Evolutionary conservation across 2,113 vertebrate species (phyloP).

Genomic region (Mobula hypostoma): DNA sequence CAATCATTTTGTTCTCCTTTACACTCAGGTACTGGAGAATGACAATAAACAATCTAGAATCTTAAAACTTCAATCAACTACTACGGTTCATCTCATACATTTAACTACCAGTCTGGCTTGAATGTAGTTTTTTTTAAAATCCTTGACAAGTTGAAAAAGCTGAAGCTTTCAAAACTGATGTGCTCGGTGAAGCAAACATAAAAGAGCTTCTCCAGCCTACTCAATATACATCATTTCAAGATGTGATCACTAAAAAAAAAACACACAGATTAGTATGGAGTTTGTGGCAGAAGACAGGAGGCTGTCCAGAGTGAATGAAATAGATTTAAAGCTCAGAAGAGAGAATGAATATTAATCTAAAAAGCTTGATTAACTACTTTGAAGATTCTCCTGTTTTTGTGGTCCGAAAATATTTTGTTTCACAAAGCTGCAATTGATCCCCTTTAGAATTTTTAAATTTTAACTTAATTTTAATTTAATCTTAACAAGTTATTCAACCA

Average conservation of each 20-base stretch:
- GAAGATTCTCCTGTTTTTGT: neutral
- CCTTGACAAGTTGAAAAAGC: too few relatives aligned
- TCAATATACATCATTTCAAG: neutral
- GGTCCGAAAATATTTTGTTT: neutral
- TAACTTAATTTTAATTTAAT: neutral
- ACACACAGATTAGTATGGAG: neutral
- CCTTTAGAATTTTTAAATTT: neutral
- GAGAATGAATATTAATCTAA: neutral
- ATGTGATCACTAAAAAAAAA: slow-evolving; percentile 1
- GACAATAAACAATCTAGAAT: too few relatives aligned
- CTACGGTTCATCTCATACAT: neutral
- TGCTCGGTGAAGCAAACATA: neutral
- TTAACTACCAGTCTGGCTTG: neutral
- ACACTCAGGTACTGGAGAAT: too few relatives aligned
- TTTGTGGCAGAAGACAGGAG: neutral
- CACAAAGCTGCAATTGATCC: neutral
- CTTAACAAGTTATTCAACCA: neutral
- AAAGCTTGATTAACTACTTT: neutral
- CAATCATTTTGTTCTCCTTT: too few relatives aligned
- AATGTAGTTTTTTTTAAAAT: neutral
- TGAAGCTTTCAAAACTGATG: neutral
- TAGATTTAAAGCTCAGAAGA: neutral
- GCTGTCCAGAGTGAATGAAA: neutral
- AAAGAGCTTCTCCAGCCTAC: neutral
- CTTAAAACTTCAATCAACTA: neutral